Base-by-base conservation (phyloP, 2,113 vertebrate species). In the Collichthys lucidus region DNA sequence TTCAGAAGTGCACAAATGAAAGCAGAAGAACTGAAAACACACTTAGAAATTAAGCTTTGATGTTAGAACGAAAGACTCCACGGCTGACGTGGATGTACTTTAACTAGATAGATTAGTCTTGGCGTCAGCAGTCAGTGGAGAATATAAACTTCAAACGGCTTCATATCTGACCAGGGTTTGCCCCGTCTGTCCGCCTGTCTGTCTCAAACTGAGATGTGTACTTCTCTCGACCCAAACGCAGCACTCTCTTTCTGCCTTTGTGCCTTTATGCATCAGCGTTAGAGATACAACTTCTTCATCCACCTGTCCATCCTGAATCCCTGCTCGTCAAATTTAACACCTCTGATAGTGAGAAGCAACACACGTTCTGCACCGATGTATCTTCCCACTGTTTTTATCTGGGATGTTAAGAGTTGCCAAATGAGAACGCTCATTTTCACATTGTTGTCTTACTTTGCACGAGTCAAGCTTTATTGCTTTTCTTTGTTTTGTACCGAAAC, bases 61-160 rank as follows among this genome's bases (percentile, higher is more conserved):
- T 75, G 87, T 89, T 59, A 22, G 82, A 64, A 61, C 63, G 35
- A 74, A 74, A 74, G 79, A 77, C 80, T 82, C 75, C 52, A 1
- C 1, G 49, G 67, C 61, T 78, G 83, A 81, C 5, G 35, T 75
- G 64, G 68, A 87, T 49, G 79, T 64, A 52, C 72, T 81, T 81
- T 65, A 79, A 80, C 67, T 26, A 19, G 42, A 50, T 40, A 63
- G 76, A 89, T 86, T 80, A 79, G 65, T 53, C 31, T 78, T 74
- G 77, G 71, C 69, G 57, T 87, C 80, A 66, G n/a, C 83, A 67
- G 86, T 59, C 86, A 63, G 76, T 3, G 35, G 53, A 79, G 75
- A 79, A 66, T 40, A 85, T 73, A 74, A 49, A 85, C 86, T 87
- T 92, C 89, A 90, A 89, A 91, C 73, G 20, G 53, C 62, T 63